Conservation (phyloP, 37 sponge, comb jelly and placozoan species). For the Crambe crambe region DNA sequence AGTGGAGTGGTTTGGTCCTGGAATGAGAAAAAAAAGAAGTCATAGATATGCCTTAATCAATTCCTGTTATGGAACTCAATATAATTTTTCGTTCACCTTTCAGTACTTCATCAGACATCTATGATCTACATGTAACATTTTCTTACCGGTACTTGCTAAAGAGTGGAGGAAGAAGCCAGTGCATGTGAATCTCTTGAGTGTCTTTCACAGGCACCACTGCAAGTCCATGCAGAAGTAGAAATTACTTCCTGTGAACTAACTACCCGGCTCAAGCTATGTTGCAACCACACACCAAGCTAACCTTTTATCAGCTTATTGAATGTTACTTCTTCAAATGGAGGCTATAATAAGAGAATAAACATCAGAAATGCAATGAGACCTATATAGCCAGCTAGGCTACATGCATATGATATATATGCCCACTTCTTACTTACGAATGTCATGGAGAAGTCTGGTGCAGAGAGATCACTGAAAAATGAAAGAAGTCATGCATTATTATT, state of each 20-base stretch:
- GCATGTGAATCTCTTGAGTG: conserved; percentile 41
- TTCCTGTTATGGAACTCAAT: too few relatives aligned
- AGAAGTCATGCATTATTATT: too few relatives aligned
- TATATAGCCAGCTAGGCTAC: too few relatives aligned
- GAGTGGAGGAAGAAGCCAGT: conserved; percentile 65
- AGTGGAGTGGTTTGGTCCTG: conserved; percentile 75
- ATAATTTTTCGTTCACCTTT: too few relatives aligned
- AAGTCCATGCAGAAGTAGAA: background rate
- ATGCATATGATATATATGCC: background rate
- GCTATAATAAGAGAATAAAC: conserved; percentile 19
- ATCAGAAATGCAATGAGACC: background rate
- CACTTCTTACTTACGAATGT: conserved; percentile 10
- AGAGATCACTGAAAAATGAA: conserved; percentile 24
- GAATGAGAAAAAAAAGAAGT: background rate
- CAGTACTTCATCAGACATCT: too few relatives aligned
- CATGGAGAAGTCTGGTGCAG: conserved; percentile 16
- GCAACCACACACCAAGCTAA: background rate
- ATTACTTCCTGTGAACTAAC: background rate
- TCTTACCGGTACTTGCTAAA: conserved; percentile 58
- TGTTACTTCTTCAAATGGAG: conserved; percentile 17
- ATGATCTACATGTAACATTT: too few relatives aligned
- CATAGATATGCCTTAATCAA: background rate
- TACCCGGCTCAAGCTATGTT: background rate
- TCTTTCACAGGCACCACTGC: conserved; percentile 70
- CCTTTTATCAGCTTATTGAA: conserved; percentile 62